Conservation (phyloP, 1,140 invertebrate genomes). For the Hypothenemus hampei region DNA sequence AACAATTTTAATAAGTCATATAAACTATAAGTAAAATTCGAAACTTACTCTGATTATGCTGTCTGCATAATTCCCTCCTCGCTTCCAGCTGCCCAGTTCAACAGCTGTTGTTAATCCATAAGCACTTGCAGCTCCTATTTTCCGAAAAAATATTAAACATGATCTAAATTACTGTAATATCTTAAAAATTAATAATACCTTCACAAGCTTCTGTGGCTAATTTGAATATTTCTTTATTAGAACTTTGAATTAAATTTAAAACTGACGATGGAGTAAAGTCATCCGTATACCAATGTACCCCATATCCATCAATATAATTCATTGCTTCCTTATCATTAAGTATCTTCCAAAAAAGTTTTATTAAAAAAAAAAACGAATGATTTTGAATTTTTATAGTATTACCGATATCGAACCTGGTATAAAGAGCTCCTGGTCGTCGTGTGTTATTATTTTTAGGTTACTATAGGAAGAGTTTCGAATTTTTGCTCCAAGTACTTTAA, state of each 20-base stretch:
- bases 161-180: no score
- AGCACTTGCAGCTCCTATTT: background rate
- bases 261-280: slow-evolving; percentile 47
- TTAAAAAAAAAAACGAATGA: background rate
- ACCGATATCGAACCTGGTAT: background rate
- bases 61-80: background rate
- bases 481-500: slow-evolving; percentile 63
- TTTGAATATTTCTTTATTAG: slow-evolving; percentile 66
- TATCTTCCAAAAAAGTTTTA: slow-evolving; percentile 27
- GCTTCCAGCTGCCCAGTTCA: background rate
- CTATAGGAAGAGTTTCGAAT: slow-evolving; percentile 54
- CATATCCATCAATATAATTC: slow-evolving; percentile 75
- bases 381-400: background rate
- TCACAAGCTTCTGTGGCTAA: slow-evolving; percentile 71
- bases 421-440: slow-evolving; percentile 67
- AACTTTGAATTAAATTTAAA: slow-evolving; percentile 52
- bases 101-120: no score
- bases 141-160: no score
- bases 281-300: slow-evolving; percentile 77
- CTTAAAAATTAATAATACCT: slow-evolving; percentile 20
- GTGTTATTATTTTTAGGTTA: slow-evolving; percentile 57
- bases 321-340: slow-evolving; percentile 29
- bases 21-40: background rate
- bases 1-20: no score
- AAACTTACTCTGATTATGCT: background rate